Conservation (phyloP, 2,113 vertebrate species). For the Myotis davidii region DNA sequence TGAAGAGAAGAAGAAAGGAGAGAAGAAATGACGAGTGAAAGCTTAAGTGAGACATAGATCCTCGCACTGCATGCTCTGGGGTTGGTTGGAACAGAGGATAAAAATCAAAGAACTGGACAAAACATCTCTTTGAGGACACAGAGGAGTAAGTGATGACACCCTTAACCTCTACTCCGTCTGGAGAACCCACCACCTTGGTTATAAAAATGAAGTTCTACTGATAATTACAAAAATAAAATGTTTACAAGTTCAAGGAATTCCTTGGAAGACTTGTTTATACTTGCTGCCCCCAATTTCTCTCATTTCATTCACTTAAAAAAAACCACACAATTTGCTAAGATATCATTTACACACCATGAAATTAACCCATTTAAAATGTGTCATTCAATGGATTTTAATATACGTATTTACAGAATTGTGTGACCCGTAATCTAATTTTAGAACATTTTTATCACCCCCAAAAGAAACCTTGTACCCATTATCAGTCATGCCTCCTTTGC, state of each 20-base stretch:
- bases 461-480: not conserved
- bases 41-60: not conserved
- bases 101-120: not conserved
- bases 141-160: not conserved
- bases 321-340: not conserved
- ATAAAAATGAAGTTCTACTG: not conserved
- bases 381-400: not conserved
- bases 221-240: not conserved
- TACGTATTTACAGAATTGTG: not conserved
- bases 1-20: slow-evolving; percentile 6
- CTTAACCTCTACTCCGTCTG: not conserved
- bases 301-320: not conserved
- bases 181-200: not conserved
- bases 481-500: not conserved
- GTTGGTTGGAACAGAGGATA: not conserved
- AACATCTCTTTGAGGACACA: not conserved
- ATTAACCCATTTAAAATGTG: not conserved
- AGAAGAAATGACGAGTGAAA: not conserved
- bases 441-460: not conserved
- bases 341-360: not conserved
- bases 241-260: slow-evolving; percentile 18
- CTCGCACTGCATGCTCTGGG: not conserved
- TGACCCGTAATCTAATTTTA: not conserved
- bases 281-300: not conserved
- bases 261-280: not conserved